These are phyloP conservation scores for Aphidius gifuensis DNA, from an alignment of 1,140 invertebrate genomes.

Conservation along the genomic window DNA sequence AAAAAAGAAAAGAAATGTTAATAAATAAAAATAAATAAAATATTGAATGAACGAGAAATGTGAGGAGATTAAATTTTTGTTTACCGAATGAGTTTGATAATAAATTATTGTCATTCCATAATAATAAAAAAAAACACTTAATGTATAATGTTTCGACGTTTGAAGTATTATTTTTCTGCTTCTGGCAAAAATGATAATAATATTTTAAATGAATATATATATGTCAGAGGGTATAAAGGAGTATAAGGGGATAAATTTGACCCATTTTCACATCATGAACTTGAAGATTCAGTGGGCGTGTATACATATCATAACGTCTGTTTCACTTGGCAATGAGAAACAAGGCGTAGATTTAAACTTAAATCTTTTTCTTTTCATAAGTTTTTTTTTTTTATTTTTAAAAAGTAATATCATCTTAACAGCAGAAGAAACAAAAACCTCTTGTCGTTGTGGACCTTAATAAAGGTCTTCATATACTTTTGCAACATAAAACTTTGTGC, in stretches of 20 bases:
- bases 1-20: too few species aligned
- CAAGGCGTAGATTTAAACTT: too few species aligned
- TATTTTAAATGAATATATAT: too few species aligned
- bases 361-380: conserved; percentile 6
- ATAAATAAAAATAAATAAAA: not conserved
- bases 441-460: too few species aligned
- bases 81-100: not conserved
- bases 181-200: too few species aligned
- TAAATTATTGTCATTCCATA: not conserved
- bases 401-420: too few species aligned
- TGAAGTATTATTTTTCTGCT: too few species aligned
- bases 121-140: not conserved
- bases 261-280: conserved; percentile 4
- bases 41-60: not conserved
- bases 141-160: not conserved
- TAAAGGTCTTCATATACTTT: too few species aligned
- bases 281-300: conserved; percentile 14
- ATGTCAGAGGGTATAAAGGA: not conserved
- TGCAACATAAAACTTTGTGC: too few species aligned
- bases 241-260: conserved; percentile 1
- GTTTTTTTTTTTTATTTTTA: not conserved
- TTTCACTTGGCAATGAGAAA: conserved; percentile 1
- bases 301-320: not conserved
- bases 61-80: conserved; percentile 10
- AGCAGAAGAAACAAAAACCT: too few species aligned